A percentile compares a stretch with the other conserved stretches of the same genome.
Conservation (phyloP, 1,140 invertebrate genomes). For the Zaprionus africanus region DNA sequence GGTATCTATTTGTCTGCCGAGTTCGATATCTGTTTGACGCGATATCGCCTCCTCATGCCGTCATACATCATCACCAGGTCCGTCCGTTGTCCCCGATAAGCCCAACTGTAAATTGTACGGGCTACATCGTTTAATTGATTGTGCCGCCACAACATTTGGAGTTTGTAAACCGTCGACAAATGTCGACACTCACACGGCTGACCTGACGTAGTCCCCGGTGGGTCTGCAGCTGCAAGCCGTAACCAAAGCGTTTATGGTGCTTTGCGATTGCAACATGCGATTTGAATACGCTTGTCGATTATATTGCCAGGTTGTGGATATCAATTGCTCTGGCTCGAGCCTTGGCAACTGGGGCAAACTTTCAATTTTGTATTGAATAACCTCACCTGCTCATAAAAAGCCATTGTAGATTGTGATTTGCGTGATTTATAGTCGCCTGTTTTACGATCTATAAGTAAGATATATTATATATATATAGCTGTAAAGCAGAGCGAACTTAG, state of each 20-base stretch:
- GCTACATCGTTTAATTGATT: constrained; percentile 34
- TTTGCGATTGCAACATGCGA: not conserved
- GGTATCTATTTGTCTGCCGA: not conserved
- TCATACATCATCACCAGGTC: not conserved
- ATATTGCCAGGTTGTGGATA: not conserved
- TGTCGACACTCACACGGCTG: constrained; percentile 51
- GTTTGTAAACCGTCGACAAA: constrained; percentile 44
- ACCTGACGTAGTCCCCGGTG: not conserved
- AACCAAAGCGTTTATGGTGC: constrained; percentile 18
- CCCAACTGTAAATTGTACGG: constrained; percentile 6
- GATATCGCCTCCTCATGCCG: not conserved
- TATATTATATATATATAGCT: not conserved
- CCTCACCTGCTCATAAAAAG: not conserved
- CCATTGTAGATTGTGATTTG: not conserved
- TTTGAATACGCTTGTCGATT: not conserved
- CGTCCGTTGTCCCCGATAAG: not conserved
- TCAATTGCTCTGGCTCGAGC: constrained; percentile 23
- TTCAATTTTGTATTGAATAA: not conserved
- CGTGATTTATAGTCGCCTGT: not conserved
- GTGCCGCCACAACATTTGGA: not conserved
- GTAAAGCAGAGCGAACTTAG: not conserved
- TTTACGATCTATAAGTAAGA: not conserved
- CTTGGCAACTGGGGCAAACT: not conserved
- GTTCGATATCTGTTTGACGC: constrained; percentile 6
- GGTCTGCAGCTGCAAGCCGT: not conserved